Base-by-base conservation (phyloP, 2,113 vertebrate species). In the Phocoena sinus region DNA sequence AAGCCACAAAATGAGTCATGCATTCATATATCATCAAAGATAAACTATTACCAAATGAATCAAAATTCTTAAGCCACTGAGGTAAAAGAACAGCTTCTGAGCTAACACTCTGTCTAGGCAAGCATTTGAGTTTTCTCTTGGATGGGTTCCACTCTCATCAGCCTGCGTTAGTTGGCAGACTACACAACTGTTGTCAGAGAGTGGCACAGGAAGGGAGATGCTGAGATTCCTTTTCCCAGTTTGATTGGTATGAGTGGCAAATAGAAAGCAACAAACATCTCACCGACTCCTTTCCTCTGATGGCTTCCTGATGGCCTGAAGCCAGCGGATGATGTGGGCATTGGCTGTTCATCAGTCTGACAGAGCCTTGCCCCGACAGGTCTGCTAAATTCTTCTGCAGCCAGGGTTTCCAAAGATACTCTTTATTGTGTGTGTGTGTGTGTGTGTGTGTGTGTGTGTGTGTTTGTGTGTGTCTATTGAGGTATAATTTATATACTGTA, bases 21-120 rank as follows among this genome's bases (percentile, higher is more conserved):
- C 28, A 8, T 81, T 96, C 89, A 13, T 95, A 87, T 21, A 87
- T 93, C 77, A 89, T 92, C 6, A n/a, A 88, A 97, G 94, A 94
- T 77, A 98, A 97, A 98, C 90, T 97, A 25, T 96, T 97, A 95
- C 73, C 77, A 96, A 98, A 96, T 95, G 0, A 97, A 94, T 92
- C 3, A 10, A 84, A 97, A 98, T 97, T 97, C 85, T 88, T 98
- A 94, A 94, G 67, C 70, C 88, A 12, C 96, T 97, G 96, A 97
- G 86, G 96, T 97, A 97, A 95, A 87, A 95, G 90, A 92, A 80
- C 50, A 53, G n/a, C 44, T 70, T 97, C 86, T 96, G 96, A 98
- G 87, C 89, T 93, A 79, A 6, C 0, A 17, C 21, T 80, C 41
- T 94, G 81, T 44, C 95, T 96, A 95, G 85, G 70, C 94, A 96